Conservation (phyloP, 2,888 invertebrate species). For the Pandemis corylana region DNA sequence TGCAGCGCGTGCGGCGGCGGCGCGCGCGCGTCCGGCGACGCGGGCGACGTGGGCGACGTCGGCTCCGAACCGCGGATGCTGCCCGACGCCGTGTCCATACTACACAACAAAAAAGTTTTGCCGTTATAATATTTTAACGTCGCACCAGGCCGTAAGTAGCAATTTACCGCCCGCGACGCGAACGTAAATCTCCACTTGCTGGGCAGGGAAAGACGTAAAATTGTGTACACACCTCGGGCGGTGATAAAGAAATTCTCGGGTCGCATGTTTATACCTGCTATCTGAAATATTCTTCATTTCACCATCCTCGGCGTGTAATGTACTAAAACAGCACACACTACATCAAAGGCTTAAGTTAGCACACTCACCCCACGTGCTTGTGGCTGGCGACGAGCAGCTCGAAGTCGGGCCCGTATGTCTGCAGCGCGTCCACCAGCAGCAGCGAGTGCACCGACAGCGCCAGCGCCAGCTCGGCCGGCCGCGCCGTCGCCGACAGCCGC, state of each 20-base stretch:
- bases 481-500: conserved; percentile 89
- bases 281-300: no score
- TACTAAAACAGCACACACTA: no score
- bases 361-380: conserved; percentile 92
- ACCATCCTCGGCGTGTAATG: no score
- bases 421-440: conserved; percentile 96
- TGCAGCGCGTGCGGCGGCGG: conserved; percentile 51
- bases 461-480: conserved; percentile 90
- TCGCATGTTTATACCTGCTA: no score
- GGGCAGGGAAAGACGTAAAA: no score
- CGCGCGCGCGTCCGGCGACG: conserved; percentile 77
- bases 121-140: no score
- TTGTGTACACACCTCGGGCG: no score
- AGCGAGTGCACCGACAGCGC: conserved; percentile 96
- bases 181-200: no score
- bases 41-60: conserved; percentile 93
- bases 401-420: conserved; percentile 97
- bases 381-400: conserved; percentile 97
- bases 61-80: conserved; percentile 96
- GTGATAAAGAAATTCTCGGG: no score
- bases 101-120: conserved; percentile 56
- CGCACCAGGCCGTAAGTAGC: no score
- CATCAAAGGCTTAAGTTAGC: no score
- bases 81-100: conserved; percentile 97
- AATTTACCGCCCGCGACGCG: no score